A percentile compares a stretch with the other conserved stretches of the same genome.
These are phyloP conservation scores for Parotia lawesii DNA, from an alignment of 2,113 vertebrate species.

Conservation along the genomic window DNA sequence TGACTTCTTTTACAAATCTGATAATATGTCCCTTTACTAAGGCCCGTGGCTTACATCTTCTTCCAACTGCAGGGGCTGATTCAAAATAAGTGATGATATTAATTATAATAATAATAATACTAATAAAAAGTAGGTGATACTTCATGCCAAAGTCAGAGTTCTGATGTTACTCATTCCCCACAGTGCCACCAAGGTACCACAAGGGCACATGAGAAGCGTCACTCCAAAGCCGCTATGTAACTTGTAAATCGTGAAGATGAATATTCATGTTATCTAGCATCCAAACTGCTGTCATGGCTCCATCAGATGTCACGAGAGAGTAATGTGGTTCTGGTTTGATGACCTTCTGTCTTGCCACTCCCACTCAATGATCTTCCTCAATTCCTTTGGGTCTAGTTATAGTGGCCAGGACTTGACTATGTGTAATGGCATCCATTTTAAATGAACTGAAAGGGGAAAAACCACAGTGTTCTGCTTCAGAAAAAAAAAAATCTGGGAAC, in stretches of 20 bases:
- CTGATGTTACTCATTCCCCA: constrained; percentile 24
- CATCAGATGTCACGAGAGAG: constrained; percentile 55
- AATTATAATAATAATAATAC: not conserved
- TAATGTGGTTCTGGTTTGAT: constrained; percentile 56
- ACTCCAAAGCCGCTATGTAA: constrained; percentile 47
- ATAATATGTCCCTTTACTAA: not conserved
- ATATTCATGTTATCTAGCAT: constrained; percentile 66
- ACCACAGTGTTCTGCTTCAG: accelerated
- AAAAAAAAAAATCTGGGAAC: not conserved
- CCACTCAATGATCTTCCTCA: not conserved
- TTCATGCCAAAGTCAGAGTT: constrained; percentile 33
- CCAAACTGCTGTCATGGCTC: constrained; percentile 50
- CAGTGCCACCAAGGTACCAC: not conserved
- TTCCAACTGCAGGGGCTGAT: not conserved
- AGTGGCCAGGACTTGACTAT: not conserved
- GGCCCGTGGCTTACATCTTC: not conserved
- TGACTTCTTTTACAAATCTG: not conserved
- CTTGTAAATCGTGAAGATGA: constrained; percentile 40
- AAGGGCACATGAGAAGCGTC: constrained; percentile 16
- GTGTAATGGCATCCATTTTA: constrained; percentile 18
- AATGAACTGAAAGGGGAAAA: not conserved
- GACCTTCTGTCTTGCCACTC: constrained; percentile 43
- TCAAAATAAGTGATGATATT: not conserved
- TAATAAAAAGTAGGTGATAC: not conserved
- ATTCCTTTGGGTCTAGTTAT: not conserved